Evolutionary conservation across 2,797 vertebrate species (phyloP), one percentile per base, ranked within the genome.

Genomic region (Enteromius trimaculatus): DNA sequence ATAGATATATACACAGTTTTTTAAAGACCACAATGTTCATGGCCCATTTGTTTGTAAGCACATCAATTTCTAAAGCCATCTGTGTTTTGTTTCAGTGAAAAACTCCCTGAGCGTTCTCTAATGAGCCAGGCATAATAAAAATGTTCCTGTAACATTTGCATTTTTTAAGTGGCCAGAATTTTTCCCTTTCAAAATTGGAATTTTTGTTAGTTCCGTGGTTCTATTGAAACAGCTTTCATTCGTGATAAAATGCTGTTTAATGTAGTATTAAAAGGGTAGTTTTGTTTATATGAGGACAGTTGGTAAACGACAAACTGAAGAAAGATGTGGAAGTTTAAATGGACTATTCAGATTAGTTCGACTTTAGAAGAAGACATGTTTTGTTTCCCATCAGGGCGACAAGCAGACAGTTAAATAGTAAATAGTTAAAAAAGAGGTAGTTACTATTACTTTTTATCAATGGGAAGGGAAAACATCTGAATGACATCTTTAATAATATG

Each of bases 11-110:
- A 86, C 37, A 26, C 84, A 82, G 80, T 82, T 76, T 49, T 84
- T 62, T 86, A 4, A 88, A 83, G 85, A 71, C 79, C 82, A 74
- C 88, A 91, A 86, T 90, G 87, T 91, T 93, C 89, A 93, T 87
- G 92, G 92, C 84, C 89, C 91, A 92, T 94, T 92, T 91, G 89
- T 84, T 90, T 87, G 79, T 85, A 88, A 92, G 90, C 89, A 91
- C 89, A 90, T 91, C 84, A 79, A n/a, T 83, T 86, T 92, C 88
- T 89, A 88, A 77, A 84, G 89, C 89, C 93, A 91, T 93, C 91
- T 93, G 91, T 92, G 91, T 90, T 92, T 88, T 77, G 49, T 88
- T 89, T 82, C 23, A 81, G 79, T 90, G 87, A 80, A 91, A 68
- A 84, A 91, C 90, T 92, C 88, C 90, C 89, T 91, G 83, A 90